These are phyloP conservation scores for Leptopilina boulardi DNA, from an alignment of 1,140 invertebrate species.

Conservation along the genomic window DNA sequence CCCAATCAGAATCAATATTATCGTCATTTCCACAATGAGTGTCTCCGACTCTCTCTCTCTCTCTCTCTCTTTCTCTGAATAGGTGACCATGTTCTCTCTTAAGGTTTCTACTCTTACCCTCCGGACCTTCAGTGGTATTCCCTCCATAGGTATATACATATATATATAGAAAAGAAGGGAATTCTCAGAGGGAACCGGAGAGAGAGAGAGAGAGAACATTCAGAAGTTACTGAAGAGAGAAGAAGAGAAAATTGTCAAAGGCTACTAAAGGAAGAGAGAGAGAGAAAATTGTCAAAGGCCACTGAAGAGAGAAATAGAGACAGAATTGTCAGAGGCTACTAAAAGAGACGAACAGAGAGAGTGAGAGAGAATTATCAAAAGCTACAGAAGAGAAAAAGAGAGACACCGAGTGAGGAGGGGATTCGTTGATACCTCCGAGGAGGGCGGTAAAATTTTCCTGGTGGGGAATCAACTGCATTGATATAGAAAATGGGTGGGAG, in stretches of 20 bases:
- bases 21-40: constrained; percentile 25
- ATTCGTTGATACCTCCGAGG: too few species aligned
- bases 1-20: constrained; percentile 29
- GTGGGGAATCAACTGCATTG: too few species aligned
- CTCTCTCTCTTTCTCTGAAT: constrained; percentile 36
- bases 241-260: too few species aligned
- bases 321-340: too few species aligned
- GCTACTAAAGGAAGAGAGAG: too few species aligned
- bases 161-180: neutral
- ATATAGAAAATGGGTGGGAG: too few species aligned
- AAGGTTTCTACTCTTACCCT: constrained; percentile 3
- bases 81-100: neutral
- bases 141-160: neutral
- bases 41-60: neutral
- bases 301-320: constrained; percentile 27
- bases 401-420: too few species aligned
- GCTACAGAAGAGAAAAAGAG: constrained; percentile 35
- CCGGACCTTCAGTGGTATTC: neutral
- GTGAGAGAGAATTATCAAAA: constrained; percentile 58
- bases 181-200: neutral
- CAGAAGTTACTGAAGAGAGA: too few species aligned
- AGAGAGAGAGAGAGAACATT: constrained; percentile 44
- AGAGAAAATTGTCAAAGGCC: constrained; percentile 54
- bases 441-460: too few species aligned
- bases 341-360: constrained; percentile 48